Conservation (phyloP, 2,797 vertebrate genomes). For the Microchirus variegatus region DNA sequence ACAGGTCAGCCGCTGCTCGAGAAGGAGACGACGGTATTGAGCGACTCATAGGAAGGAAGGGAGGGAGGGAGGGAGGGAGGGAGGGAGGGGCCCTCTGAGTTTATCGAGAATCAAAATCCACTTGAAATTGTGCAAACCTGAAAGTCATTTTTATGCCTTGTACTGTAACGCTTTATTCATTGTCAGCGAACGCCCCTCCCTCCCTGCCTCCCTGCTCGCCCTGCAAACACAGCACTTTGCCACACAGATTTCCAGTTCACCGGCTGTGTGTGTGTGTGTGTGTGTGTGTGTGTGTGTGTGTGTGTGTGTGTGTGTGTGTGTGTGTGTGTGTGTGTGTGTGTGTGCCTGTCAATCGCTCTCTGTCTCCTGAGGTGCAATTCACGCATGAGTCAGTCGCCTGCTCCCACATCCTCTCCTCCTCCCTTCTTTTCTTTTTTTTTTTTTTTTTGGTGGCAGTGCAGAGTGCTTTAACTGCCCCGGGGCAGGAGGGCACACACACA, state of each 20-base stretch:
- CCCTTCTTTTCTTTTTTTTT: constrained; percentile 41
- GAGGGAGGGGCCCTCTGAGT: constrained; percentile 5
- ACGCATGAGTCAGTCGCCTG: constrained; percentile 74
- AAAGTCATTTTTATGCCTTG: constrained; percentile 26
- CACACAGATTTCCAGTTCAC: constrained; percentile 71
- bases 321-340: constrained; percentile 58
- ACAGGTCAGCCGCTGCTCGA: constrained; percentile 10
- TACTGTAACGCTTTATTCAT: constrained; percentile 18
- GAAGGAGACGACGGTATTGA: constrained; percentile 8
- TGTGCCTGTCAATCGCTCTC: constrained; percentile 67
- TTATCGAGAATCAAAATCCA: constrained; percentile 2
- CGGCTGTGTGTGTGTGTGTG: constrained; percentile 59
- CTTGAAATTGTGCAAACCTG: constrained; percentile 30
- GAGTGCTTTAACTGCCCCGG: constrained; percentile 76
- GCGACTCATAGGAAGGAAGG: no score
- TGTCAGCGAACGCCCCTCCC: constrained; percentile 41
- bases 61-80: no score
- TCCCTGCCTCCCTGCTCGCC: no score
- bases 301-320: constrained; percentile 58
- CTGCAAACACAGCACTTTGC: constrained; percentile 71
- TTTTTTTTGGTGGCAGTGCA: constrained; percentile 65
- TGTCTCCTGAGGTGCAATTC: constrained; percentile 73
- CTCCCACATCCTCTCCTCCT: constrained; percentile 61
- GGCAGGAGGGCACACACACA: constrained; percentile 58
- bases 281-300: constrained; percentile 57